Conservation (phyloP, 2,888 invertebrate species). For the Eupithecia inturbata region DNA sequence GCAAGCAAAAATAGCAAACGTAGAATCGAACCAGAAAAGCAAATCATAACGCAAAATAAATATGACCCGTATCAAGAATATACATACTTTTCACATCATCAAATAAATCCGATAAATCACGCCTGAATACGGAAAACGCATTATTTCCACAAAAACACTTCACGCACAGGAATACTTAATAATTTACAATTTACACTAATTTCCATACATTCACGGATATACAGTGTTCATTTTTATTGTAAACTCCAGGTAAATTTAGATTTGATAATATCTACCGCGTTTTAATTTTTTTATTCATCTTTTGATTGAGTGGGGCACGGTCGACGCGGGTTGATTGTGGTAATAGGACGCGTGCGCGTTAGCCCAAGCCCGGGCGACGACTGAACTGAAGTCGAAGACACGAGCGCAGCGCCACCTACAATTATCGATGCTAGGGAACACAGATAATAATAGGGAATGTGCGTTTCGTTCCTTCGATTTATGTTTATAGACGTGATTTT, state of each 20-base stretch:
- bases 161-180: not conserved
- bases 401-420: constrained; percentile 53
- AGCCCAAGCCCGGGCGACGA: constrained; percentile 73
- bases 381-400: constrained; percentile 59
- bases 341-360: constrained; percentile 41
- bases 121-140: constrained; percentile 4
- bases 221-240: constrained; percentile 3
- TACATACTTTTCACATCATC: constrained; percentile 11
- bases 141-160: constrained; percentile 7
- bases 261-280: constrained; percentile 21
- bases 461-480: constrained; percentile 43
- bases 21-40: not conserved
- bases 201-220: constrained; percentile 1
- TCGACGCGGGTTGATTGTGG: constrained; percentile 8
- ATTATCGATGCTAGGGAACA: constrained; percentile 48
- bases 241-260: not conserved
- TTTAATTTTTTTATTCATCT: constrained; percentile 49
- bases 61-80: not conserved
- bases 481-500: constrained; percentile 9
- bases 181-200: not conserved
- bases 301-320: constrained; percentile 29
- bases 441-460: constrained; percentile 36
- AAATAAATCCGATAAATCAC: not conserved
- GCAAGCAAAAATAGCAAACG: not conserved
- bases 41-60: not conserved